Percentiles rank a stretch among this genome's conserved stretches.
Evolutionary conservation across 2,888 invertebrate genomes (phyloP).

Genomic region (Cremastinae sp.): DNA sequence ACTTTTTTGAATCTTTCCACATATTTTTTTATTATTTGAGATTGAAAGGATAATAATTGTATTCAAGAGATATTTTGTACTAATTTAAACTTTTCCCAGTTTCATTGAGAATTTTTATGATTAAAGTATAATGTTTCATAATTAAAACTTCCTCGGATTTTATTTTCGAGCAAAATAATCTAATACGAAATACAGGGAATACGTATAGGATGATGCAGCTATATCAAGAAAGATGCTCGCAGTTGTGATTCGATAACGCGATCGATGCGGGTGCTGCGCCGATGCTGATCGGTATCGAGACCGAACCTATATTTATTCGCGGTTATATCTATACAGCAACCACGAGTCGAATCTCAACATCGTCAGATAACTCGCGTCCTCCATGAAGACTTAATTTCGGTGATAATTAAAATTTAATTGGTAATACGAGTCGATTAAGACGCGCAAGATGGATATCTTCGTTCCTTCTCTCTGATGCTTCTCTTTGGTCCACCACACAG

Average conservation of each 20-base stretch:
- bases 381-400: slow-evolving; percentile 72
- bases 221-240: slow-evolving; percentile 8
- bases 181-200: background rate
- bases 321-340: slow-evolving; percentile 24
- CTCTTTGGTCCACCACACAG: slow-evolving; percentile 48
- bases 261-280: slow-evolving; percentile 29
- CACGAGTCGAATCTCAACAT: slow-evolving; percentile 51
- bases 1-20: too few species aligned
- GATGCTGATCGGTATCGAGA: slow-evolving; percentile 46
- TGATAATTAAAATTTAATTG: slow-evolving; percentile 79
- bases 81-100: too few species aligned
- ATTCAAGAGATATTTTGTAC: too few species aligned
- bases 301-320: background rate
- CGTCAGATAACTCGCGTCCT: slow-evolving; percentile 58
- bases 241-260: slow-evolving; percentile 49
- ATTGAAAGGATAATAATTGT: too few species aligned
- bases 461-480: slow-evolving; percentile 57
- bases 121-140: background rate
- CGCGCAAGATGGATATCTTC: slow-evolving; percentile 67
- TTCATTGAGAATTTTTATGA: too few species aligned
- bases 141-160: too few species aligned
- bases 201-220: slow-evolving; percentile 8
- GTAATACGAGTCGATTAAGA: slow-evolving; percentile 78
- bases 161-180: too few species aligned
- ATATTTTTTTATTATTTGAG: too few species aligned